These are phyloP conservation scores for Habropoda laboriosa DNA, from an alignment of 1,140 invertebrate species.

Conservation along the genomic window DNA sequence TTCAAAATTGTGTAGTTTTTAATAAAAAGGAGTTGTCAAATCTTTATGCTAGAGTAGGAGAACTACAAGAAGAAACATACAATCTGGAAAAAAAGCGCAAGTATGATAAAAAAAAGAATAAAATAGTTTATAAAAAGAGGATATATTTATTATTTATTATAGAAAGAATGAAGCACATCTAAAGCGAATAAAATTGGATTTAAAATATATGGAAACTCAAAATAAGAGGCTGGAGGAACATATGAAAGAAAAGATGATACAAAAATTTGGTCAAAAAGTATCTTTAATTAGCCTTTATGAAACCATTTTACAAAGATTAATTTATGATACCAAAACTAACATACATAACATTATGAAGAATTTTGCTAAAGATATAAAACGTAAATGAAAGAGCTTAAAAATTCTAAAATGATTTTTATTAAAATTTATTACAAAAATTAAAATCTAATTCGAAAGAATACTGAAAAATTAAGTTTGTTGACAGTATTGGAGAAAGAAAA, in stretches of 20 bases:
- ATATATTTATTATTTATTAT: constrained; percentile 3
- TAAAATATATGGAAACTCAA: constrained; percentile 82
- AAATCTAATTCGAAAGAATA: constrained; percentile 81
- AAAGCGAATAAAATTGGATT: constrained; percentile 82
- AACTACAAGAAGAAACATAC: constrained; percentile 85
- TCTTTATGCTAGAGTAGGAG: constrained; percentile 85
- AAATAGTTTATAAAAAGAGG: not conserved
- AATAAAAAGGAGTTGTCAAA: constrained; percentile 82
- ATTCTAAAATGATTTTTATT: constrained; percentile 7
- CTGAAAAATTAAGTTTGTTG: constrained; percentile 83
- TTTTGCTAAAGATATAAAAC: constrained; percentile 77
- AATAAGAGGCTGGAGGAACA: constrained; percentile 80
- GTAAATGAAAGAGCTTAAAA: constrained; percentile 45
- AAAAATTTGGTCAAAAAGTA: constrained; percentile 83
- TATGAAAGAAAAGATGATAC: constrained; percentile 82
- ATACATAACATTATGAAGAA: constrained; percentile 78
- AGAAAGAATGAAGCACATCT: constrained; percentile 82
- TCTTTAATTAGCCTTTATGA: constrained; percentile 83
- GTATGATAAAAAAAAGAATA: constrained; percentile 73
- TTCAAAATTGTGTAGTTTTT: constrained; percentile 85
- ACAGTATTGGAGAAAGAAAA: constrained; percentile 83
- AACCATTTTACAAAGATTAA: constrained; percentile 81
- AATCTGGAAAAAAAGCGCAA: constrained; percentile 84
- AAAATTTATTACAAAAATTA: constrained; percentile 35
- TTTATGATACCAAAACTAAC: constrained; percentile 82